Evolutionary conservation across 2,113 vertebrate genomes (phyloP), one percentile per base, ranked within the genome.

Genomic region (Pipra filicauda): DNA sequence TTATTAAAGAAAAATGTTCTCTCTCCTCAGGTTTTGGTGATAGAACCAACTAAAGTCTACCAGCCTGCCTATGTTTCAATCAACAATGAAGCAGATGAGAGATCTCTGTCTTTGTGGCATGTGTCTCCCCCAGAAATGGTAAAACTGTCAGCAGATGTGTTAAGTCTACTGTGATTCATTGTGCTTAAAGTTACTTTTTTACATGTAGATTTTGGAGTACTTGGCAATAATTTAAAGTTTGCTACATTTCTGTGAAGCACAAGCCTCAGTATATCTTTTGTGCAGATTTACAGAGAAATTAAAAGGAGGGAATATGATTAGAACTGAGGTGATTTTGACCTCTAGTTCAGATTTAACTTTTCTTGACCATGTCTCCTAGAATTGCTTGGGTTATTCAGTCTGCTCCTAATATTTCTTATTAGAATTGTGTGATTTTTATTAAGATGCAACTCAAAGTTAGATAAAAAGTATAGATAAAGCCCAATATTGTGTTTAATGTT

Each of bases 31-130:
- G 99, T 99, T 91, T 96, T 99, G 96, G 98, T 99, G 94, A 98
- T 99, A 93, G 99, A 99, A 84, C 99, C 99, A 3, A 99, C 98
- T 57, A 99, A 99, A 95, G 92, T 99, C 58, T 99, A 99, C 93
- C 99, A 99, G 94, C 99, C 99, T 28, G 98, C 99, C 0, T 99
- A 99, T 43, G 98, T 99, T 75, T 99, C 99, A 78, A 98, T 99
- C 80, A 99, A 99, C 97, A 99, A 94, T 12, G 99, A 99, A 95
- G 98, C 98, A 3, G 99, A 99, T 27, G 99, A 99, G 97, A 99
- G 98, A 94, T 99, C 98, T 9, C 98, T 99, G 15, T 99, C 98
- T 41, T 98, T 99, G 84, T 99, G 99, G 99, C 98, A 99, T 20
- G 98, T 99, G 39, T 99, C 98, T 61, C 98, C 99, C 8, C 70